Evolutionary conservation across 2,888 invertebrate genomes (phyloP).

Genomic region (Drosophila vallismaia): DNA sequence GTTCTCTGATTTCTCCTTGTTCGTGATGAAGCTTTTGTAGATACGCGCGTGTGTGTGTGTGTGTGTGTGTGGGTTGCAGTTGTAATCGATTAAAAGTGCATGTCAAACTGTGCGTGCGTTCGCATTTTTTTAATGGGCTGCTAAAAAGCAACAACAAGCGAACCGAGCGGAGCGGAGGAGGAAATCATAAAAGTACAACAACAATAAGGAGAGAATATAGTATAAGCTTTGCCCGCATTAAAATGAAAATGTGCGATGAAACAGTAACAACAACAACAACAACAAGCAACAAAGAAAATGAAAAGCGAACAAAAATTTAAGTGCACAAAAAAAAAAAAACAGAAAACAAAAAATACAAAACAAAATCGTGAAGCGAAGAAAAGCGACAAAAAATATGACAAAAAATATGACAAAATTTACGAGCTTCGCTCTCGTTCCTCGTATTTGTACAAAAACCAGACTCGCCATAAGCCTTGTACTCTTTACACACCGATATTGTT

Average conservation of each 20-base stretch:
- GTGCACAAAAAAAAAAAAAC: slow-evolving; percentile 32
- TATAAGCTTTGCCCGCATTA: slow-evolving; percentile 58
- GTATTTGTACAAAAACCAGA: slow-evolving; percentile 59
- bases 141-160: slow-evolving; percentile 68
- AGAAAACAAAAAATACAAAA: slow-evolving; percentile 21
- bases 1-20: slow-evolving; percentile 28
- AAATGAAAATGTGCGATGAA: slow-evolving; percentile 56
- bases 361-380: slow-evolving; percentile 30
- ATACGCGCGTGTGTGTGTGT: background rate
- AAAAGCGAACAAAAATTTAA: slow-evolving; percentile 43
- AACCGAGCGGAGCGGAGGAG: too few species aligned
- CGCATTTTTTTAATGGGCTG: slow-evolving; percentile 76
- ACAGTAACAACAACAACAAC: slow-evolving; percentile 43
- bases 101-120: slow-evolving; percentile 78
- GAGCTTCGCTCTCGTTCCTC: slow-evolving; percentile 59
- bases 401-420: slow-evolving; percentile 78
- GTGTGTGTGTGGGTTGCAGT: slow-evolving; percentile 7
- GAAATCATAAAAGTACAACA: slow-evolving; percentile 36
- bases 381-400: slow-evolving; percentile 73
- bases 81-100: slow-evolving; percentile 78
- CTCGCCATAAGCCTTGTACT: slow-evolving; percentile 35
- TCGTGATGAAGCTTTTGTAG: slow-evolving; percentile 19
- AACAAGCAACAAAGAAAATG: slow-evolving; percentile 21
- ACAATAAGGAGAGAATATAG: slow-evolving; percentile 40
- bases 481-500: background rate